Conservation (phyloP, 2,888 invertebrate species). For the Pterostichus niger region DNA sequence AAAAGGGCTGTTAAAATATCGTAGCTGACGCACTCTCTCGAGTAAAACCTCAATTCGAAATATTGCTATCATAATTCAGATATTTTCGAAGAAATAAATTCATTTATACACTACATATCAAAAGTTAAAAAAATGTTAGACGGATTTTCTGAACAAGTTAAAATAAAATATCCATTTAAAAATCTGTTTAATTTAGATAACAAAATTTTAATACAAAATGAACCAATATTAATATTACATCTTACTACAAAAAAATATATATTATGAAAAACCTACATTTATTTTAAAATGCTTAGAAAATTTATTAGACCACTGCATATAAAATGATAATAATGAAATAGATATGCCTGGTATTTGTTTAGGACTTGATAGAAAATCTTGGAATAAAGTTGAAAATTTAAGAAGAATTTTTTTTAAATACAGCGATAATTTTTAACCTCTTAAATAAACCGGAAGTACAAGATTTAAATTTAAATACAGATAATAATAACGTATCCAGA, state of each 20-base stretch:
- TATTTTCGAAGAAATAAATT: neutral
- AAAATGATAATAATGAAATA: slow-evolving; percentile 16
- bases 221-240: neutral
- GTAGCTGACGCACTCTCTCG: neutral
- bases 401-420: neutral
- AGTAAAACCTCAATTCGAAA: neutral
- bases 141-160: neutral
- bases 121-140: neutral
- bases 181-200: neutral
- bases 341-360: neutral
- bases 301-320: neutral
- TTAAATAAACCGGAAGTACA: too few species aligned
- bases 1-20: neutral
- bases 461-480: neutral
- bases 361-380: neutral
- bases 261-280: neutral
- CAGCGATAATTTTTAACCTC: neutral
- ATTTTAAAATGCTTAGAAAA: neutral
- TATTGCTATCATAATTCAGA: too few species aligned
- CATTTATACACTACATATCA: neutral
- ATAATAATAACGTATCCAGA: too few species aligned
- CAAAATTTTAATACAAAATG: neutral
- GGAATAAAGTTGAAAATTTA: neutral
- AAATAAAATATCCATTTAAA: neutral
- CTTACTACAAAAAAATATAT: neutral